These are phyloP conservation scores for Sebastes schlegelii DNA, from an alignment of 2,113 vertebrate genomes.

Conservation along the genomic window DNA sequence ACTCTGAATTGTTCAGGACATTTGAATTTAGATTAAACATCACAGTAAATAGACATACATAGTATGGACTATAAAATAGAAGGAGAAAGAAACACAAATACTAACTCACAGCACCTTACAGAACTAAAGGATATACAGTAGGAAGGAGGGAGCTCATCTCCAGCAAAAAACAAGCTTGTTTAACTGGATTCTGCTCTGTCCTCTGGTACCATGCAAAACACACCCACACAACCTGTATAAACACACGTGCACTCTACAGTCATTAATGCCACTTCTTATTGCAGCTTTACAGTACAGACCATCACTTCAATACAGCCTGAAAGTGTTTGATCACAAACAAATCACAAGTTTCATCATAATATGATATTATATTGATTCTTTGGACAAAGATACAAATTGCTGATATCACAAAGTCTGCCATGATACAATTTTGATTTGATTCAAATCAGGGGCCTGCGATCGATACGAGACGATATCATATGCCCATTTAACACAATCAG, in stretches of 20 bases:
- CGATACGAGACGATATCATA: too few species aligned
- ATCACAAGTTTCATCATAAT: background rate
- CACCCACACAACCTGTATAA: background rate
- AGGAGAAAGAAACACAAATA: slow-evolving; percentile 2
- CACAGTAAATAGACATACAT: background rate
- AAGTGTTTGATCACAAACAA: background rate
- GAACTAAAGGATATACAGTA: background rate
- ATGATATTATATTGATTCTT: background rate
- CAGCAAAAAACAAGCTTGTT: slow-evolving; percentile 19
- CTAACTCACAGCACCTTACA: background rate
- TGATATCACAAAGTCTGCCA: too few species aligned
- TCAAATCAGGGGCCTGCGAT: too few species aligned
- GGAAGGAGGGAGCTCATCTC: background rate
- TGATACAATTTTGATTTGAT: too few species aligned
- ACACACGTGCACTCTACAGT: slow-evolving; percentile 19
- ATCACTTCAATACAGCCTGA: slow-evolving; percentile 1
- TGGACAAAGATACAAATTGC: background rate
- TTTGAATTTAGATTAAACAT: slow-evolving; percentile 3
- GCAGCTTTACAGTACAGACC: slow-evolving; percentile 8
- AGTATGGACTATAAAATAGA: background rate
- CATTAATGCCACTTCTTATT: slow-evolving; percentile 35
- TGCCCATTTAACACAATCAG: too few species aligned
- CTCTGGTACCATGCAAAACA: slow-evolving; percentile 26
- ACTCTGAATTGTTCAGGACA: slow-evolving; percentile 6
- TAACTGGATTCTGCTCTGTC: slow-evolving; percentile 29